Base-by-base conservation (phyloP, 2,888 invertebrate genomes). In the Epinotia brunnichana region DNA sequence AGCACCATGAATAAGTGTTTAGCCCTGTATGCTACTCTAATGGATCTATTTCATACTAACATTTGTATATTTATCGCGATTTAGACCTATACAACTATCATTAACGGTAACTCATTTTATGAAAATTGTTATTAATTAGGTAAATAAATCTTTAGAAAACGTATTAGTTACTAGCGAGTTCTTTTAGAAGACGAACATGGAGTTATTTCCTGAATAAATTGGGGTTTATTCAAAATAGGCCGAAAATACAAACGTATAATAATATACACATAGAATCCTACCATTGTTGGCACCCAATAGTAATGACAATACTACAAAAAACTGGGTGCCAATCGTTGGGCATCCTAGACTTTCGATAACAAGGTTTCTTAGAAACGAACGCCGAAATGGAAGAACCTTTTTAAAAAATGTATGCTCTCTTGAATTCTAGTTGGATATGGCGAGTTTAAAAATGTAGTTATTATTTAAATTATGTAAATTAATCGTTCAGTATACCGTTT, bases 1-100 rank as follows among this genome's bases (percentile, higher is more conserved):
- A 72, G 71, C 71, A 72, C 71, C 71, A 67, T 72, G 61, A 61
- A 61, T 44, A 71, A 61, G n/a, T 29, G 35, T 54, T 41, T 56
- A 67, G 67, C 67, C 61, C 48, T 67, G 60, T 61, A 41, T 68
- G 19, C 57, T 35, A 61, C 24, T 19, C 59, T 59, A 59, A 13
- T 13, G 29, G 39, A 39, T 19, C 13, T 19, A 41, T 19, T 13
- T 17, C 19, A 19, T 5, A 13, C 19, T 17, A 48, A 48, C 48
- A n/a, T 60, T 19, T 39, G n/a, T 35, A 35, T 15, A 19, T 59
- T 15, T 41, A n/a, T 60, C 5, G 9, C 19, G 5, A 57, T 29
- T 13, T 57, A 57, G 13, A 15, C 5, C 21, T 56, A 24, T 21
- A 24, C 17, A n/a, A 44, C 39, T 41, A 56, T n/a, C n/a, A 66